Conservation (phyloP, 2,113 vertebrate genomes). For the Myotis lucifugus region DNA sequence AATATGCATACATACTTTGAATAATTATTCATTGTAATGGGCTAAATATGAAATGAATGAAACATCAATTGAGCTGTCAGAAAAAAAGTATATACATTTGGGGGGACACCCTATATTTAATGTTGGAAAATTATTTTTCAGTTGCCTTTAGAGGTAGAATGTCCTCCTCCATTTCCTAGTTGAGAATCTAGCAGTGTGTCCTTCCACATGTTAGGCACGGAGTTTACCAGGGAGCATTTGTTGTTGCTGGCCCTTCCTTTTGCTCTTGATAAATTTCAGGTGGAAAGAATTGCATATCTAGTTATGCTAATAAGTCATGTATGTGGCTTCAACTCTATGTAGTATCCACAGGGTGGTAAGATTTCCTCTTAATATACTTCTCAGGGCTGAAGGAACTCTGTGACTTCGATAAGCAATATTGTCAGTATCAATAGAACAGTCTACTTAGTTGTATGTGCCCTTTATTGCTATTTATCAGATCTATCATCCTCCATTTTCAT, state of each 20-base stretch:
- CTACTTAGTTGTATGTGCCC: background rate
- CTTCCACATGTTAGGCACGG: background rate
- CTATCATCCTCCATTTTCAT: background rate
- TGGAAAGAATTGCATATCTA: constrained; percentile 7
- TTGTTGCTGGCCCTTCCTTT: background rate
- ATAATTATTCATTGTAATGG: no score
- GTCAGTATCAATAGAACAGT: background rate
- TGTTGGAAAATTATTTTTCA: background rate
- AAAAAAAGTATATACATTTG: no score
- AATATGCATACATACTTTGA: no score
- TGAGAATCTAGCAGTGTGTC: background rate
- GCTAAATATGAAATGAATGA: no score
- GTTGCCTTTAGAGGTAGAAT: background rate
- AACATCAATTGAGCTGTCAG: no score
- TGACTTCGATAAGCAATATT: constrained; percentile 55
- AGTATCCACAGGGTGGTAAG: background rate
- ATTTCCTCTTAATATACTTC: constrained; percentile 56
- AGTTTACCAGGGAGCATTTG: background rate
- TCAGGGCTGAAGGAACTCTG: background rate
- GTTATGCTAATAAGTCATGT: background rate
- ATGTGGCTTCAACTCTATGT: background rate
- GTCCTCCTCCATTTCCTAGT: background rate
- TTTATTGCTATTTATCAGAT: constrained; percentile 48
- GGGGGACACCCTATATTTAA: background rate
- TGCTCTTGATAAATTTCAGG: constrained; percentile 14